Evolutionary conservation across 2,888 invertebrate species (phyloP).

Genomic region (Atethmia centrago): DNA sequence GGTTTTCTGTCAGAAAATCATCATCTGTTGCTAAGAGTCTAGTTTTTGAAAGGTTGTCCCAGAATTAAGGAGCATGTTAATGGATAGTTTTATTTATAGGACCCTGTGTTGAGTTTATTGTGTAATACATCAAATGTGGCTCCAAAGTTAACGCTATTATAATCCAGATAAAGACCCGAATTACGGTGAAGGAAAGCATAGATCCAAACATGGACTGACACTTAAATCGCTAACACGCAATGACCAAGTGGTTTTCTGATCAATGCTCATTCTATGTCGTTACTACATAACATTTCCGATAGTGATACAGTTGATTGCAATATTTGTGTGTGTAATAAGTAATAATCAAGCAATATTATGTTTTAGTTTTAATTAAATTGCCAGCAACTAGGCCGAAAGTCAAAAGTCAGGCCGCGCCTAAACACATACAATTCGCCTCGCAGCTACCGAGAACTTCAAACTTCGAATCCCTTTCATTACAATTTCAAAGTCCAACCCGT

Average conservation of each 20-base stretch:
- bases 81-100: neutral
- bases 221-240: neutral
- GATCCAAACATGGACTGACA: neutral
- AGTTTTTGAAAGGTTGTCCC: neutral
- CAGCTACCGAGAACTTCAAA: slow-evolving; percentile 47
- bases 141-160: neutral
- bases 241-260: neutral
- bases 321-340: neutral
- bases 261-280: neutral
- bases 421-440: slow-evolving; percentile 54
- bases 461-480: slow-evolving; percentile 43
- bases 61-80: neutral
- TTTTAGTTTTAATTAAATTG: slow-evolving; percentile 44
- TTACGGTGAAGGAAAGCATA: neutral
- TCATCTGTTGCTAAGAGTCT: no score
- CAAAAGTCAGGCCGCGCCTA: slow-evolving; percentile 48
- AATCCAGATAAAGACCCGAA: neutral
- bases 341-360: no score
- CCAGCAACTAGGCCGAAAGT: slow-evolving; percentile 33
- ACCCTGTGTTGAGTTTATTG: no score
- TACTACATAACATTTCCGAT: neutral
- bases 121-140: neutral
- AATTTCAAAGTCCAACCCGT: slow-evolving; percentile 54
- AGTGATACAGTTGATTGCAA: no score
- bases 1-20: neutral